A percentile compares a stretch with the other conserved stretches of the same genome.
phyloP scores from a whole-genome alignment of 2,888 invertebrate genomes.

The Gerris lacustris region DNA sequence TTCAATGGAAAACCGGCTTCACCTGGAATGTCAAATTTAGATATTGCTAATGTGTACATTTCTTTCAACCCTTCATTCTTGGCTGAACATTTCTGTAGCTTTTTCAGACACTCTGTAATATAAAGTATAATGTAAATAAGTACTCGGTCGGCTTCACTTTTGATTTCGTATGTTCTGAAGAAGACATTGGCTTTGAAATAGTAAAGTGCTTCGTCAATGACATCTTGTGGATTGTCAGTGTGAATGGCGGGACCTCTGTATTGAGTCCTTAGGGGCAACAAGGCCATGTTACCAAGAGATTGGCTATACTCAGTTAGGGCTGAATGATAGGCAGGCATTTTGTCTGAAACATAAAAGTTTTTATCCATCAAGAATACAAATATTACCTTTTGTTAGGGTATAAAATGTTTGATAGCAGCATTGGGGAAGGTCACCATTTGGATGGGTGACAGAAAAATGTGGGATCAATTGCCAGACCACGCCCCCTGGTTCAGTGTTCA shows the following conservation, averaged over 20 bases:
- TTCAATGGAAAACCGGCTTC: constrained; percentile 89
- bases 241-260: constrained; percentile 85
- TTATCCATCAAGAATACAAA: too few species aligned
- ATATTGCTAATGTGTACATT: constrained; percentile 89
- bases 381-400: too few species aligned
- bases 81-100: constrained; percentile 78
- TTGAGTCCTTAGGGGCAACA: constrained; percentile 80
- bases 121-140: constrained; percentile 95
- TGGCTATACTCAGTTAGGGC: constrained; percentile 61
- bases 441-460: too few species aligned
- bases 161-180: constrained; percentile 96
- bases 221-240: constrained; percentile 56
- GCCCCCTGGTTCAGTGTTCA: too few species aligned
- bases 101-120: constrained; percentile 93
- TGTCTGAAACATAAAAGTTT: neutral
- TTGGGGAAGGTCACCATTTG: too few species aligned
- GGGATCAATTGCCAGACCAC: too few species aligned
- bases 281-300: constrained; percentile 80
- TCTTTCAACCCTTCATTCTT: constrained; percentile 86
- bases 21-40: constrained; percentile 92
- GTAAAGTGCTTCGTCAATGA: constrained; percentile 92
- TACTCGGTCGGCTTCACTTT: constrained; percentile 94
- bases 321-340: constrained; percentile 74
- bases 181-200: constrained; percentile 99
- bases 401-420: too few species aligned